Conservation (phyloP, 2,888 invertebrate genomes). For the Azorinus chamasolen region DNA sequence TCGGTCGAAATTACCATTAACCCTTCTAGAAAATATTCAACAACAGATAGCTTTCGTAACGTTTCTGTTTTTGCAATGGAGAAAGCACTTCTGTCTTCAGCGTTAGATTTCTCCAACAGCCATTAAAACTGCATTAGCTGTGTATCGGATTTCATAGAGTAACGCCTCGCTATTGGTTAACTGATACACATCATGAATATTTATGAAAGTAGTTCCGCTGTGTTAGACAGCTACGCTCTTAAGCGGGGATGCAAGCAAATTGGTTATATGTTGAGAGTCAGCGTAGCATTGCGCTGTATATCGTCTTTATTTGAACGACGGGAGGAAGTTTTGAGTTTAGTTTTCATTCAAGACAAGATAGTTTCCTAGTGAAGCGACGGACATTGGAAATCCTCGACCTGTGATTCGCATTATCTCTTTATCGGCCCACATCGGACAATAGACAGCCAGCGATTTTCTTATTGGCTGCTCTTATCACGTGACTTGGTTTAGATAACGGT, state of each 20-base stretch:
- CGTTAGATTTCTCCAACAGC: slow-evolving; percentile 19
- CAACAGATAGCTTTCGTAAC: too few relatives aligned
- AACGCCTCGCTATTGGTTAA: slow-evolving; percentile 54
- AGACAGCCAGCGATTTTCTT: slow-evolving; percentile 20
- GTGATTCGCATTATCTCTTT: background rate
- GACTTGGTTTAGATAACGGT: slow-evolving; percentile 42
- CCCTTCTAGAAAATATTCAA: too few relatives aligned
- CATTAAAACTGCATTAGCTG: slow-evolving; percentile 42
- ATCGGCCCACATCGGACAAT: slow-evolving; percentile 27
- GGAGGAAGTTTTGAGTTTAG: too few relatives aligned
- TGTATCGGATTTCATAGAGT: slow-evolving; percentile 47
- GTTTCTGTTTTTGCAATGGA: too few relatives aligned
- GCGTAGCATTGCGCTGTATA: too few relatives aligned
- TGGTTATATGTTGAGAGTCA: too few relatives aligned
- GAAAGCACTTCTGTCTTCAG: slow-evolving; percentile 20
- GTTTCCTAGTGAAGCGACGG: too few relatives aligned
- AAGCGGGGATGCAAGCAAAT: too few relatives aligned
- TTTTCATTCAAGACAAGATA: too few relatives aligned
- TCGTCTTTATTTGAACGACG: too few relatives aligned
- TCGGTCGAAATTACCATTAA: too few relatives aligned
- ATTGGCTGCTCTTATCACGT: slow-evolving; percentile 57
- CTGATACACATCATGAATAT: slow-evolving; percentile 66
- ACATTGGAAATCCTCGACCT: background rate
- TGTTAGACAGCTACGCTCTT: background rate
- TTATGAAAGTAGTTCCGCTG: slow-evolving; percentile 69